Base-by-base conservation (phyloP, 2,888 invertebrate species). In the Andrena minutula region DNA sequence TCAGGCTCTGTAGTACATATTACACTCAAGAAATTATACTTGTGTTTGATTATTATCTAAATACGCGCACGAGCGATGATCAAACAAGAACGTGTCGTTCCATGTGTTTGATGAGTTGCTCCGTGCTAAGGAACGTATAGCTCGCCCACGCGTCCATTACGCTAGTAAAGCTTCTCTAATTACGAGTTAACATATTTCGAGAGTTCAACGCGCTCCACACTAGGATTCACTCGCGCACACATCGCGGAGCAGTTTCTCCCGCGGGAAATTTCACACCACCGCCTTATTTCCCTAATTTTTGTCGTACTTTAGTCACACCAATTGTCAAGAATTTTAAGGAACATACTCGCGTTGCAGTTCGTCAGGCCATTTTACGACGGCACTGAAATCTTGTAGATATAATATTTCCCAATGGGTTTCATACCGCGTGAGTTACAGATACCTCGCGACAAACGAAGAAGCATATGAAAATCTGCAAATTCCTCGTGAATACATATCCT, bases 141-240 rank as follows among this genome's bases (percentile, higher is more conserved):
- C 28, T 75, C 53, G 68, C 82, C 85, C 76, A 86, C 88, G 86
- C 82, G n/a, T 41, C 77, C 49, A 79, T 87, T 84, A 80, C 73
- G 82, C 65, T 86, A 87, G 86, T 87, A 84, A 86, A 79, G 65
- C 85, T 73, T 53, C 73, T 73, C 75, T 87, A 87, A 87, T 87
- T 87, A 87, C 49, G 79, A 79, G 84, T 58, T 70, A 82, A 74
- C 77, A 70, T 77, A 77, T 58, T 80, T 71, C 66, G 81, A 66
- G 87, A 72, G 87, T 85, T 85, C 78, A 85, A 87, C 75, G 83
- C 53, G 72, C 79, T 72, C 32, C 53, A 6, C 16, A 49, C 41
- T 28, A 35, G 58, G 58, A 41, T 4, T 61, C 30, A 4, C 26
- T 20, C 47, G 16, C 41, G 26, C n/a, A 3, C 28, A 35, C 35